These are phyloP conservation scores for Watsonalla binaria DNA, from an alignment of 2,888 invertebrate species.

Conservation along the genomic window DNA sequence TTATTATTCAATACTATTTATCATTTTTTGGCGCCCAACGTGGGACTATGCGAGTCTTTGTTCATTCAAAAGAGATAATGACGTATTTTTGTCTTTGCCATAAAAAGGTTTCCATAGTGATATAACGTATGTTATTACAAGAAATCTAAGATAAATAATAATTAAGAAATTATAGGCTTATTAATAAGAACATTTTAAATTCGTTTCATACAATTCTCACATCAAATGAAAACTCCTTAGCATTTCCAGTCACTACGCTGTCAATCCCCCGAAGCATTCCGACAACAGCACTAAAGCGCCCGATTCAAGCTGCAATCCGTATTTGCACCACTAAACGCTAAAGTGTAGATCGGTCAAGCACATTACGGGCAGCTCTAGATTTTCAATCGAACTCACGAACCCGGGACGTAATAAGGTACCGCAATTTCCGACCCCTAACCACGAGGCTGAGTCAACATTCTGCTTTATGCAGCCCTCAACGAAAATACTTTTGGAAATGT, in stretches of 20 bases:
- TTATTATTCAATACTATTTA: too few species aligned
- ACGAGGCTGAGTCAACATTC: constrained; percentile 53
- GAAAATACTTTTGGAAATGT: constrained; percentile 43
- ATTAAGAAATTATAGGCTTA: too few species aligned
- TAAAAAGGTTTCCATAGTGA: too few species aligned
- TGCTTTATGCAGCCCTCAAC: constrained; percentile 43
- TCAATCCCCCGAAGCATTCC: not conserved
- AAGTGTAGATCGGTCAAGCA: constrained; percentile 32
- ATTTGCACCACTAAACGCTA: constrained; percentile 14
- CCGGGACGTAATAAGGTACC: constrained; percentile 69
- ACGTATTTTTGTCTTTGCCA: too few species aligned
- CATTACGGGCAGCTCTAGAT: constrained; percentile 44
- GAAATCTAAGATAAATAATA: too few species aligned
- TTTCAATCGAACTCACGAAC: constrained; percentile 49
- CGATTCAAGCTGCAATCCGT: constrained; percentile 2
- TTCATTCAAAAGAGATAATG: too few species aligned
- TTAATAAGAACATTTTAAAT: too few species aligned
- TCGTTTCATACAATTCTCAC: too few species aligned
- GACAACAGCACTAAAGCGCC: not conserved
- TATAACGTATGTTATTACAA: too few species aligned
- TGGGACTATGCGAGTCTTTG: too few species aligned
- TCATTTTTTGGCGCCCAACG: too few species aligned
- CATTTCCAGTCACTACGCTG: not conserved
- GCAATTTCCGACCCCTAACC: constrained; percentile 65
- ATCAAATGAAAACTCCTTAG: too few species aligned